Conservation (phyloP, 1,140 invertebrate genomes). For the Diprion similis region DNA sequence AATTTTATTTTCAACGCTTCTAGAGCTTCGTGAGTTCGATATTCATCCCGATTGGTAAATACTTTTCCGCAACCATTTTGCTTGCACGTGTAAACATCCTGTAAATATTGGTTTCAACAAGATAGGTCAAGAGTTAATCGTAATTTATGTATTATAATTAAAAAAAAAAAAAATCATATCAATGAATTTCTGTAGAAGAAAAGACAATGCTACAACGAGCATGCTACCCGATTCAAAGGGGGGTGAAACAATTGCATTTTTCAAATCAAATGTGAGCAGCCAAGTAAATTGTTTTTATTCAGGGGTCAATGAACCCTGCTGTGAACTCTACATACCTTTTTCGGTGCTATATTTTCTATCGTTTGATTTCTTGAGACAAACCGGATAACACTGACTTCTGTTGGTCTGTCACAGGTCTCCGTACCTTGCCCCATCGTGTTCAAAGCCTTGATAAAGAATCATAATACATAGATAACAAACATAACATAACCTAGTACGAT, state of each 20-base stretch:
- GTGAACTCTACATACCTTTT: slow-evolving; percentile 49
- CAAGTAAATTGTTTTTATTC: slow-evolving; percentile 54
- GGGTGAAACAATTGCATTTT: background rate
- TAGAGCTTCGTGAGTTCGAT: slow-evolving; percentile 54
- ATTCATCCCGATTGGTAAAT: slow-evolving; percentile 58
- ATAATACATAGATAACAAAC: background rate
- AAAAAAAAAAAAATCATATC: slow-evolving; percentile 13
- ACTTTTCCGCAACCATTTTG: slow-evolving; percentile 57
- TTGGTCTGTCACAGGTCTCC: slow-evolving; percentile 55
- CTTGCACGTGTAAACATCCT: slow-evolving; percentile 59
- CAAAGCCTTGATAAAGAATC: background rate
- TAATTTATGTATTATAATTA: background rate
- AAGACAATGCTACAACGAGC: background rate
- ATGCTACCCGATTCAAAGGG: background rate
- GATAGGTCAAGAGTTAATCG: background rate
- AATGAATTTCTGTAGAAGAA: background rate
- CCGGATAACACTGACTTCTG: slow-evolving; percentile 59
- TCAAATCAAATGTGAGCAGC: no score
- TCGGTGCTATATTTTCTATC: slow-evolving; percentile 59
- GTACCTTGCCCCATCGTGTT: slow-evolving; percentile 56
- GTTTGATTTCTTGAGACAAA: slow-evolving; percentile 59
- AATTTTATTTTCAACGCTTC: slow-evolving; percentile 58
- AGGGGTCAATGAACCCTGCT: slow-evolving; percentile 52
- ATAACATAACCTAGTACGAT: background rate
- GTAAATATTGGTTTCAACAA: slow-evolving; percentile 18